Conservation (phyloP, 2,797 vertebrate species). For the Lepus townsendii region DNA sequence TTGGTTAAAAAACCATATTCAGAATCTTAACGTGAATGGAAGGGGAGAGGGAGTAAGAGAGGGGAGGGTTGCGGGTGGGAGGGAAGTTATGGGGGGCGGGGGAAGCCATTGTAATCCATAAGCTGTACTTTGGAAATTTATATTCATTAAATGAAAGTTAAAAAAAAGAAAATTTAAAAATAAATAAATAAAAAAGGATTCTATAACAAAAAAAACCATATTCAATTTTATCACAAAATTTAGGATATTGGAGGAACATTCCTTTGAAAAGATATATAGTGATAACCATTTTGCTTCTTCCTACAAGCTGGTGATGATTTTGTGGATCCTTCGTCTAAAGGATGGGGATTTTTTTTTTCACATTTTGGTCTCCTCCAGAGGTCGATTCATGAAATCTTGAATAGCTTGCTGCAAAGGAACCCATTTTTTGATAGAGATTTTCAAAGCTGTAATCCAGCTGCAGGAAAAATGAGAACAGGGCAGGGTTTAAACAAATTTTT, state of each 20-base stretch:
- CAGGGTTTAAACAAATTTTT: background rate
- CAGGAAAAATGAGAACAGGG: slow-evolving; percentile 46
- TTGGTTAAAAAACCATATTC: slow-evolving; percentile 28
- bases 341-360: slow-evolving; percentile 82
- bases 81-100: no score
- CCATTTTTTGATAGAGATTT: slow-evolving; percentile 94
- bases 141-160: no score
- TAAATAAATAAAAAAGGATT: no score
- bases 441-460: slow-evolving; percentile 95
- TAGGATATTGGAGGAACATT: background rate
- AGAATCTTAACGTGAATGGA: background rate
- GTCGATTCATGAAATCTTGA: slow-evolving; percentile 92
- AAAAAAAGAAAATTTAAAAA: no score
- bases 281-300: slow-evolving; percentile 52
- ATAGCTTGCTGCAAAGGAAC: slow-evolving; percentile 93
- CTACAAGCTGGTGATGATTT: slow-evolving; percentile 32
- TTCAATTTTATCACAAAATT: background rate
- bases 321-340: background rate
- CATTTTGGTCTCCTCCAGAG: slow-evolving; percentile 94
- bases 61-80: no score
- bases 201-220: background rate
- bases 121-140: no score
- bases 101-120: no score
- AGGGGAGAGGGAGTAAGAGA: no score
- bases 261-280: slow-evolving; percentile 37